These are phyloP conservation scores for Mionectes macconnelli DNA, from an alignment of 2,113 vertebrate species.

Conservation along the genomic window DNA sequence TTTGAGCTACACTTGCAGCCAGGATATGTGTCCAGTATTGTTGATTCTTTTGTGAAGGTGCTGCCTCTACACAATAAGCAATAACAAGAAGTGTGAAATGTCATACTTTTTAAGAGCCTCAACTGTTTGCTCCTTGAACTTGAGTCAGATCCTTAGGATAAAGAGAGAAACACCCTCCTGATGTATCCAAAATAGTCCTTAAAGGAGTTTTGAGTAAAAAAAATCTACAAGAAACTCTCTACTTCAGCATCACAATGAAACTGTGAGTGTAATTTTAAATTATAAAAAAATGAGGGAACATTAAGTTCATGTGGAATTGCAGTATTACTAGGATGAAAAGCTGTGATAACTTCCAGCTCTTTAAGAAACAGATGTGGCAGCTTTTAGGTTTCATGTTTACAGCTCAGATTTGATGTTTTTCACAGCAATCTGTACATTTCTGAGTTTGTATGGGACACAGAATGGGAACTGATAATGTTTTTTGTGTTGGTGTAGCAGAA, in stretches of 20 bases:
- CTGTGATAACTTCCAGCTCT: neutral
- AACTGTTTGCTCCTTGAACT: neutral
- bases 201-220: neutral
- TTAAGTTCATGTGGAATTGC: neutral
- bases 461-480: neutral
- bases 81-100: neutral
- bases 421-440: neutral
- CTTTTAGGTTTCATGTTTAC: neutral
- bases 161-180: neutral
- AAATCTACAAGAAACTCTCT: neutral
- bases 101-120: neutral
- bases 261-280: neutral
- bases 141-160: neutral
- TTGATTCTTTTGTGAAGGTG: neutral
- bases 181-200: neutral
- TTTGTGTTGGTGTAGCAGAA: neutral
- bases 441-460: neutral
- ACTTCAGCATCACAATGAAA: neutral
- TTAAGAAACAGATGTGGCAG: neutral
- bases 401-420: neutral
- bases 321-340: neutral
- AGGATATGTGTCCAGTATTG: neutral
- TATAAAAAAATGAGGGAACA: neutral
- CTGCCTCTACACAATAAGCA: fast-evolving
- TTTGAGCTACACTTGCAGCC: neutral